Percentiles rank a stretch among this genome's conserved stretches.
phyloP scores from a whole-genome alignment of 2,113 vertebrate genomes.

The Apus apus region DNA sequence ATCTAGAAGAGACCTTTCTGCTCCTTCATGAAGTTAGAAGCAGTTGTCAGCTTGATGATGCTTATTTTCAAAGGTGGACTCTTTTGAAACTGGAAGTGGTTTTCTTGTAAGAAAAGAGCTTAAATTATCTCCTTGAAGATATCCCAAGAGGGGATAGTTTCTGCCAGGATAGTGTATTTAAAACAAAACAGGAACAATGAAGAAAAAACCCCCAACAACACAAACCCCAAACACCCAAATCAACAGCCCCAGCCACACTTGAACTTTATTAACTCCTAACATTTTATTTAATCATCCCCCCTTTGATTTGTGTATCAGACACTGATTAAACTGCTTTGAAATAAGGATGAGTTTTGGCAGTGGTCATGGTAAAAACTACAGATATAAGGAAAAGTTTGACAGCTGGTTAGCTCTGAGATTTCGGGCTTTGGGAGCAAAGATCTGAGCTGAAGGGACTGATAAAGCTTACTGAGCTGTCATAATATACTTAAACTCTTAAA shows the following conservation, averaged over 20 bases:
- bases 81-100: not conserved
- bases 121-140: not conserved
- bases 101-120: not conserved
- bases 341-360: not conserved
- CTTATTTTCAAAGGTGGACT: not conserved
- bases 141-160: not conserved
- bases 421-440: not conserved
- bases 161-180: not conserved
- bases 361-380: not conserved
- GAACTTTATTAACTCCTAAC: not conserved
- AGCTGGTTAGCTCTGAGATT: not conserved
- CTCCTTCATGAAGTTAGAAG: not conserved
- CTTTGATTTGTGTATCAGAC: not conserved
- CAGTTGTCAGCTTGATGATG: not conserved
- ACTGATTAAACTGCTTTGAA: not conserved
- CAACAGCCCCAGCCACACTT: rapidly evolving
- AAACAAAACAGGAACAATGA: not conserved
- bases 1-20: not conserved
- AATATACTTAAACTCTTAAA: not conserved
- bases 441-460: not conserved
- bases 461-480: not conserved
- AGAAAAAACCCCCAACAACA: not conserved
- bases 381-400: not conserved
- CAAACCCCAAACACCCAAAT: not conserved
- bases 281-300: not conserved